Conservation (phyloP, 2,888 invertebrate species). For the Melanostoma scalare region DNA sequence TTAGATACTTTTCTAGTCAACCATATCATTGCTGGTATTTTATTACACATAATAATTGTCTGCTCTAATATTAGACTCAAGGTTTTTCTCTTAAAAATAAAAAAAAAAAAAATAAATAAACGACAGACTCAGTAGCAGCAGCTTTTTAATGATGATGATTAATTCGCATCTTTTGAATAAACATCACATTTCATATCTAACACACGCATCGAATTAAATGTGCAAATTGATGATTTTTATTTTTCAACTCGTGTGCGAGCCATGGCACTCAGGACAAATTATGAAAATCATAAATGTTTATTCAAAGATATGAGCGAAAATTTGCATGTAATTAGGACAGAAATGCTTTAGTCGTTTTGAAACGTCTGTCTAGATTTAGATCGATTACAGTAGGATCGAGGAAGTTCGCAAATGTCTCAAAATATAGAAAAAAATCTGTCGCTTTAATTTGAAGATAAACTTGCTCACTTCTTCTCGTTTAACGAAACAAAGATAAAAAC, state of each 20-base stretch:
- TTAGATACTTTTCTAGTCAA: slow-evolving; percentile 28
- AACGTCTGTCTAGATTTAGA: no score
- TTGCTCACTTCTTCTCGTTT: no score
- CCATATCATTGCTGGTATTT: slow-evolving; percentile 3
- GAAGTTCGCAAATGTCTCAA: no score
- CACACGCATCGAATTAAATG: slow-evolving; percentile 1
- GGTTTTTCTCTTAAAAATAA: slow-evolving; percentile 9
- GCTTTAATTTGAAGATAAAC: no score
- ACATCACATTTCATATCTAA: neutral
- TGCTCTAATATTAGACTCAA: slow-evolving; percentile 33
- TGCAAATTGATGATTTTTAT: slow-evolving; percentile 15
- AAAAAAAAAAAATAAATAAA: slow-evolving; percentile 26
- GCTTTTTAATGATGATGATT: slow-evolving; percentile 13
- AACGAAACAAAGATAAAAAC: no score
- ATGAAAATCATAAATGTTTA: slow-evolving; percentile 42
- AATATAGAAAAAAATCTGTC: no score
- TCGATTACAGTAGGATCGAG: no score
- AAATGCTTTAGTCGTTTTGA: no score
- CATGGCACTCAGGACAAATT: slow-evolving; percentile 12
- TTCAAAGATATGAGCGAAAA: no score
- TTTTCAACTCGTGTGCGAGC: neutral
- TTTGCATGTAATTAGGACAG: no score
- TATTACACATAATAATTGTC: neutral
- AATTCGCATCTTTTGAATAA: slow-evolving; percentile 1
- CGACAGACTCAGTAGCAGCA: neutral